phyloP scores from a whole-genome alignment of 2,113 vertebrate genomes.

The Alligator mississippiensis region DNA sequence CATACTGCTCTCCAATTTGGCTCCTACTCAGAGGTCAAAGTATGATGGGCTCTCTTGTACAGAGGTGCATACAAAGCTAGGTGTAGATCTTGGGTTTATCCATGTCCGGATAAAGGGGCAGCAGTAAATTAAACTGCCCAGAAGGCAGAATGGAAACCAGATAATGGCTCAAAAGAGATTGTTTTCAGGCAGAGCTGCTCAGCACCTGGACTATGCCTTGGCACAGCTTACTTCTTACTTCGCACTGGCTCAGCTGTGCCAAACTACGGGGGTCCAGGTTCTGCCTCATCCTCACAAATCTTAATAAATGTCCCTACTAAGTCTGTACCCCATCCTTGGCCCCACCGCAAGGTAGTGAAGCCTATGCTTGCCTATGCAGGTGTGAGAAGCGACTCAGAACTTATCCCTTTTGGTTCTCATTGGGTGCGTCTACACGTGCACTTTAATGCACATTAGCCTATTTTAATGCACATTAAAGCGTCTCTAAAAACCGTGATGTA shows the following conservation, averaged over 20 bases:
- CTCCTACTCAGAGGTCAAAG: fast-evolving
- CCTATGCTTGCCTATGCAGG: too few relatives aligned
- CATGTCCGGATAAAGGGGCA: not conserved
- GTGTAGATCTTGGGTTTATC: not conserved
- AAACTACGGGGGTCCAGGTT: too few relatives aligned
- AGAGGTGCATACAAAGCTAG: not conserved
- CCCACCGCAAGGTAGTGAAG: too few relatives aligned
- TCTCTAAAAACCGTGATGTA: too few relatives aligned
- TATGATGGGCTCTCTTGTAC: fast-evolving
- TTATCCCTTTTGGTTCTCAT: too few relatives aligned
- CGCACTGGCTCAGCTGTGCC: not conserved
- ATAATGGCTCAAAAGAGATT: not conserved
- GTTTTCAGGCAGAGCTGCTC: not conserved
- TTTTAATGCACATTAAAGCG: too few relatives aligned
- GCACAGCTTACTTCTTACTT: not conserved
- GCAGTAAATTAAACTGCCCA: not conserved
- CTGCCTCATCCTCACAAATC: too few relatives aligned
- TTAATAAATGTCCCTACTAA: too few relatives aligned
- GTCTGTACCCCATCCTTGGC: too few relatives aligned
- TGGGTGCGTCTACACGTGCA: too few relatives aligned
- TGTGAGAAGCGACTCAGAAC: too few relatives aligned
- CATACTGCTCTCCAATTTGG: fast-evolving
- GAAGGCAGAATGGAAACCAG: not conserved
- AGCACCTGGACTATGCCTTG: not conserved
- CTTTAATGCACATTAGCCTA: too few relatives aligned